Evolutionary conservation across 2,797 vertebrate species (phyloP).

Genomic region (Lepus oiostolus): DNA sequence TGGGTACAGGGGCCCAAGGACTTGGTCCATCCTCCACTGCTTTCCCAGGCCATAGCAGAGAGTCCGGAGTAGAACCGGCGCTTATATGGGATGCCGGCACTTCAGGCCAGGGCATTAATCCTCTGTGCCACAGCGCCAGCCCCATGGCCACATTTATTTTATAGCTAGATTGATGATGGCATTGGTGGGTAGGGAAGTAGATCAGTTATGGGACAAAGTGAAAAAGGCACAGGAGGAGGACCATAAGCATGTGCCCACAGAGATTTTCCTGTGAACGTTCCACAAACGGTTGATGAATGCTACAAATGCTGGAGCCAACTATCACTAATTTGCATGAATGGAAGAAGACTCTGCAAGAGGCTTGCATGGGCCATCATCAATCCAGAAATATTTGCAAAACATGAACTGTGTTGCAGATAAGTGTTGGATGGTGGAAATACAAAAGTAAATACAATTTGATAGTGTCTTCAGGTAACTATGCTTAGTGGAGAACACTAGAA

Average conservation of each 20-base stretch:
- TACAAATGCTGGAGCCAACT: fast-evolving
- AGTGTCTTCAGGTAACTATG: not conserved
- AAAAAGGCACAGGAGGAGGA: not conserved
- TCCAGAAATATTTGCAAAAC: not conserved
- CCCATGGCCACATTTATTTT: not conserved
- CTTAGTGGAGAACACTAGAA: not conserved
- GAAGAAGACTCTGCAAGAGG: not conserved
- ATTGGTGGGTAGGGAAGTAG: not conserved
- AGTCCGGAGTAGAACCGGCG: too few relatives aligned
- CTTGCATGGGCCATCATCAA: not conserved
- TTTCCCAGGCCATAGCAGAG: too few relatives aligned
- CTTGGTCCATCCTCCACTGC: too few relatives aligned
- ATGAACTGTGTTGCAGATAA: not conserved
- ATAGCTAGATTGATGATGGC: not conserved
- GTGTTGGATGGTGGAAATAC: not conserved
- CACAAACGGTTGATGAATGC: not conserved
- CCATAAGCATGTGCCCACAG: too few relatives aligned
- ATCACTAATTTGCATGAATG: not conserved
- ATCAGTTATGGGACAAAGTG: not conserved
- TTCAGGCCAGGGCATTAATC: too few relatives aligned
- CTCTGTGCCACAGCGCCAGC: too few relatives aligned
- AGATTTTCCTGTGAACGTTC: not conserved
- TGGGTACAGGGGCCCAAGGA: too few relatives aligned
- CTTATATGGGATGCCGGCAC: too few relatives aligned
- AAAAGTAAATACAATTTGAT: not conserved